Evolutionary conservation across 2,797 vertebrate species (phyloP), one percentile per base, ranked within the genome.

Genomic region (Anniella stebbinsi): DNA sequence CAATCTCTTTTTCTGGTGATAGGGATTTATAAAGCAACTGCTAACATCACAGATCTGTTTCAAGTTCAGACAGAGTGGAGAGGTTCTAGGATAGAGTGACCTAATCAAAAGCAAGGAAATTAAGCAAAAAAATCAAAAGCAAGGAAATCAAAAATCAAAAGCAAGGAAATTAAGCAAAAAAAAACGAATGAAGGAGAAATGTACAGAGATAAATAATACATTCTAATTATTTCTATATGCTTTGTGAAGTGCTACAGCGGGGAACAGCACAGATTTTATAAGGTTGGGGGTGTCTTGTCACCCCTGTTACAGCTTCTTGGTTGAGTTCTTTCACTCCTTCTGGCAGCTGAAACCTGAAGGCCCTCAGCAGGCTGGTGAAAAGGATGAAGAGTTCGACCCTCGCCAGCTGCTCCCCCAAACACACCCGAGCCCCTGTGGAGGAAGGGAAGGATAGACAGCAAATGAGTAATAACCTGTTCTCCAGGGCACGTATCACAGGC

Each of bases 331-430:
- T 60, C 4, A 86, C 51, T 75, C 84, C 84, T 41, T 75, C 70
- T 75, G 80, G 87, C 36, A 63, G 36, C 54, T 28, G 38, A 69
- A 88, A 88, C 5, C 6, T 45, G 54, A 88, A 88, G 0, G 28
- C 6, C 30, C 80, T 82, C 76, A 83, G 12, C 51, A 88, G 80
- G 80, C 18, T 82, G 54, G 80, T 75, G 28, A 88, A 45, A 57
- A 88, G 36, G 54, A 88, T 63, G 30, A 88, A 88, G 87, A n/a
- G 18, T 36, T 88, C 87, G 13, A 45, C 60, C 69, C 12, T 33
- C 15, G 69, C 84, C 48, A 86, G n/a, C 13, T 60, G 84, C 51
- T 86, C 45, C 4, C 84, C 84, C 11, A 36, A 2, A 75, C 84
- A 86, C 5, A 15, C 36, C 7, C 51, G n/a, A 38, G 70, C 70